These are phyloP conservation scores for Zaprionus nigranus DNA, from an alignment of 1,140 invertebrate species.

Conservation along the genomic window DNA sequence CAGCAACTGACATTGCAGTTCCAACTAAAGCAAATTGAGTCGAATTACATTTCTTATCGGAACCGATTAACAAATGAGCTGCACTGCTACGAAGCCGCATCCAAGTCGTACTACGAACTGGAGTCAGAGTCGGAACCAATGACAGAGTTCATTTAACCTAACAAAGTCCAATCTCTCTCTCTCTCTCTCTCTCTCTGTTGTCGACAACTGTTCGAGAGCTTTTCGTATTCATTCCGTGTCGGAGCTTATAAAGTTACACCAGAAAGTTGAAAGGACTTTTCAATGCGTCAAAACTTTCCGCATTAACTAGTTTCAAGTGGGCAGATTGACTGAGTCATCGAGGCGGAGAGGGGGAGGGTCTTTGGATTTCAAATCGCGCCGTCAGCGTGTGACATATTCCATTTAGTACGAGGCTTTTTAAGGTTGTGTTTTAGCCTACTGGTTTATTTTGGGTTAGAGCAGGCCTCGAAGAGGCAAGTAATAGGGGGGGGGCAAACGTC, in stretches of 20 bases:
- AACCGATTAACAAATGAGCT: too few species aligned
- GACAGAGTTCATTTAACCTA: not conserved
- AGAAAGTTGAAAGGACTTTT: constrained; percentile 37
- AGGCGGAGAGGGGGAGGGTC: not conserved
- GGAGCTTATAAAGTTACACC: constrained; percentile 20
- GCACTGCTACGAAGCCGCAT: too few species aligned
- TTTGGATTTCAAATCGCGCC: constrained; percentile 8
- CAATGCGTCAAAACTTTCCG: constrained; percentile 35
- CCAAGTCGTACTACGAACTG: not conserved
- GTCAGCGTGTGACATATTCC: constrained; percentile 44
- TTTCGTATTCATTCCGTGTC: constrained; percentile 38
- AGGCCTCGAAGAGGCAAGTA: not conserved
- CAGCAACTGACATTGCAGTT: too few species aligned
- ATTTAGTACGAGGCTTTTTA: not conserved
- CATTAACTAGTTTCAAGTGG: constrained; percentile 36
- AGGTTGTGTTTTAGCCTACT: too few species aligned
- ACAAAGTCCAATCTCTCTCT: not conserved
- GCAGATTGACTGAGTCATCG: constrained; percentile 4
- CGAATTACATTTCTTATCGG: not conserved
- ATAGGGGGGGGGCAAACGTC: not conserved
- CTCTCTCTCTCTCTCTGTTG: not conserved
- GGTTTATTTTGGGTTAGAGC: not conserved
- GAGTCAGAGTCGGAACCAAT: not conserved
- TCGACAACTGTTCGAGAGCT: constrained; percentile 10
- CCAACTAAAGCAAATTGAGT: not conserved